These are phyloP conservation scores for Noctua janthe DNA, from an alignment of 2,888 invertebrate species.

Conservation along the genomic window DNA sequence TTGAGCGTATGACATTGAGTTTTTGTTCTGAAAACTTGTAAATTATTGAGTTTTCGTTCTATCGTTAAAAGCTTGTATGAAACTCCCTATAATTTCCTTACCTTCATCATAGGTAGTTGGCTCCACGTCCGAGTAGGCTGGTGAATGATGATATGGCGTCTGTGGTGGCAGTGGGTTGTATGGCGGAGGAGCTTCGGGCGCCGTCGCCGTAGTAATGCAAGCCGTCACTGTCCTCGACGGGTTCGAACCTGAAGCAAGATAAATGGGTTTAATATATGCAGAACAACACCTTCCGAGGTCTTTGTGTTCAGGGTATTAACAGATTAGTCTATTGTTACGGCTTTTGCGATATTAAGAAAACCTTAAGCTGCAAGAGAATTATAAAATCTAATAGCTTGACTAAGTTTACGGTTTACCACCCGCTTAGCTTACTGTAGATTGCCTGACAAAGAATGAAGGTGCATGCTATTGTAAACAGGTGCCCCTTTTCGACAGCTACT, in stretches of 20 bases:
- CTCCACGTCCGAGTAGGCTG: constrained; percentile 40
- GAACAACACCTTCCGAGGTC: not conserved
- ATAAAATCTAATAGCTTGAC: not conserved
- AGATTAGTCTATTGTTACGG: constrained; percentile 4
- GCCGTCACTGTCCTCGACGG: constrained; percentile 56
- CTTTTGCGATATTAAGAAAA: not conserved
- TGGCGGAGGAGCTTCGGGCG: constrained; percentile 81
- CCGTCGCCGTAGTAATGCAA: constrained; percentile 65
- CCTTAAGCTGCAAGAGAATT: not conserved
- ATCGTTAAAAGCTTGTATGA: not conserved
- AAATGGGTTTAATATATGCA: not conserved
- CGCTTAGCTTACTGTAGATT: not conserved
- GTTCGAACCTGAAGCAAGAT: constrained; percentile 49
- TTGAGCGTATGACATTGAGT: not conserved
- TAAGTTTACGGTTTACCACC: not conserved
- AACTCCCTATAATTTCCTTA: constrained; percentile 15
- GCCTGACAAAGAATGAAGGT: not conserved
- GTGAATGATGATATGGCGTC: constrained; percentile 53
- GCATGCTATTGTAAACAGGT: not conserved
- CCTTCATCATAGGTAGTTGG: constrained; percentile 48
- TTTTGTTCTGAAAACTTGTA: not conserved
- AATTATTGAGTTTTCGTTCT: not conserved
- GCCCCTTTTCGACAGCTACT: constrained; percentile 15
- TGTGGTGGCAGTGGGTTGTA: constrained; percentile 74
- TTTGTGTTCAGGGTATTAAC: not conserved